Evolutionary conservation across 2,888 invertebrate species (phyloP), one percentile per base, ranked within the genome.

Genomic region (Cheilosia vernalis): DNA sequence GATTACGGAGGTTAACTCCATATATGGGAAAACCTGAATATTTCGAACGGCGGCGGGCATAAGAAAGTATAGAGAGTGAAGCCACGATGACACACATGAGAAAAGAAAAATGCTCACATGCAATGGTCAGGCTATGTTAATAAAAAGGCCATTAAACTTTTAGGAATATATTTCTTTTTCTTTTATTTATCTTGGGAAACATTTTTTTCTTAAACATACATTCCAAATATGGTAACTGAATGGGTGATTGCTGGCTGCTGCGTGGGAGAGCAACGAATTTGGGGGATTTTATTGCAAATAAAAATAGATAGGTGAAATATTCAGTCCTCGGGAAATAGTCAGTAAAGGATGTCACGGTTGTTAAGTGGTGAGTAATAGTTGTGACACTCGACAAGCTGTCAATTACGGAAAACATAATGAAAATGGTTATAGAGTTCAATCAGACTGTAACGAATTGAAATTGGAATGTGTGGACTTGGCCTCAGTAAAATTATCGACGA

Each of bases 141-240:
- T 63, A 56, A 63, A 73, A 53, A 64, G 63, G 73, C 55, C 63
- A 64, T 56, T 64, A 64, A 74, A 74, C 74, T 74, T 64, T 74
- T 24, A 56, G 55, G 47, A 74, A 56, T 19, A 64, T 64, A 55
- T 56, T 27, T 74, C 24, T 47, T 47, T 73, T 64, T 47, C 5
- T 33, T 56, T 27, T 56, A 37, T 56, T 64, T 74, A 24, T 56
- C 47, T 73, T 44, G 42, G 5, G 33, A 4, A 37, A 17, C 19
- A 49, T 37, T 24, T 56, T 47, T 44, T 56, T 56, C 53, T 21
- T 27, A 27, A 55, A n/a, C 47, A 70, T 40, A 40, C 24, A 58
- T 37, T 70, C 24, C 33, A 42, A 44, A 55, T 56, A 33, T 56
- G 56, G 33, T 27, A 40, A n/a, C 6, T 44, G 1, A 6, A n/a